These are phyloP conservation scores for Balanococcus diminutus DNA, from an alignment of 2,888 invertebrate genomes.

Conservation along the genomic window DNA sequence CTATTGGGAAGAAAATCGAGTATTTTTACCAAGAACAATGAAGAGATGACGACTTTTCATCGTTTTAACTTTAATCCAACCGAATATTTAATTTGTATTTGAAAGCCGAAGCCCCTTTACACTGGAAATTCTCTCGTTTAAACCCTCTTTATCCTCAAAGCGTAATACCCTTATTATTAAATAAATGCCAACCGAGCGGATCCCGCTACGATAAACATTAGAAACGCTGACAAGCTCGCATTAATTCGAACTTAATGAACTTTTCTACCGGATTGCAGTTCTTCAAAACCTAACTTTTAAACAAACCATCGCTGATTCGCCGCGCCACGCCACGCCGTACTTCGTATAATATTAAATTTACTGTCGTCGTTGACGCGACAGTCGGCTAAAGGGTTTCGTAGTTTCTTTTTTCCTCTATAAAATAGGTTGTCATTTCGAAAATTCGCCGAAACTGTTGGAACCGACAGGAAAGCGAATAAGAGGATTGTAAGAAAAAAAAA, in stretches of 20 bases:
- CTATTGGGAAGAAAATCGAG: background rate
- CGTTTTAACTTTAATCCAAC: slow-evolving; percentile 53
- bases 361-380: background rate
- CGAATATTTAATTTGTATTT: slow-evolving; percentile 55
- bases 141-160: slow-evolving; percentile 37
- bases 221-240: slow-evolving; percentile 53
- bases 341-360: background rate
- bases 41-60: slow-evolving; percentile 47
- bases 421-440: no score
- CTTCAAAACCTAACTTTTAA: slow-evolving; percentile 39
- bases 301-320: slow-evolving; percentile 41
- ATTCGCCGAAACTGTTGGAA: no score
- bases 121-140: slow-evolving; percentile 34
- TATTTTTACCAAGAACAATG: slow-evolving; percentile 45
- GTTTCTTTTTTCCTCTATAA: no score
- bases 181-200: slow-evolving; percentile 54
- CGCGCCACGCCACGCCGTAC: no score
- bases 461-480: no score
- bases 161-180: slow-evolving; percentile 53
- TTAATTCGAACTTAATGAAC: slow-evolving; percentile 55
- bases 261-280: slow-evolving; percentile 49
- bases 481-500: no score
- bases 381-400: no score
- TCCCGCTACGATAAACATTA: slow-evolving; percentile 50
- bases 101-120: slow-evolving; percentile 35